Conservation (phyloP, 1,140 invertebrate species). For the Temnothorax nylanderi region DNA sequence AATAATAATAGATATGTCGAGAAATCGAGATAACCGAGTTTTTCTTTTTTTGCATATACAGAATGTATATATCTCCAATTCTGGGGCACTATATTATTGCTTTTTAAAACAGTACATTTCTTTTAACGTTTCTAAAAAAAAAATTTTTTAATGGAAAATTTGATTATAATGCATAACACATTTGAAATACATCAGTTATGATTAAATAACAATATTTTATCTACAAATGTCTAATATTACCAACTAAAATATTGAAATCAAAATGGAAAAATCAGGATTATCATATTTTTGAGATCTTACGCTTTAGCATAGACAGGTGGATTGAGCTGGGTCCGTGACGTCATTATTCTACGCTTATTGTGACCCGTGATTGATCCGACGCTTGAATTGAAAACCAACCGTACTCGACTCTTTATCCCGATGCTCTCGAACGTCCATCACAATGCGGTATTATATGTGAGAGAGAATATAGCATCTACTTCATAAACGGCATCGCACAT, state of each 20-base stretch:
- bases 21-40: neutral
- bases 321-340: neutral
- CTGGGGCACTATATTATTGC: too few species aligned
- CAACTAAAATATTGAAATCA: neutral
- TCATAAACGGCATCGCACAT: neutral
- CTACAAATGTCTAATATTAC: neutral
- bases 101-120: neutral
- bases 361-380: conserved; percentile 22
- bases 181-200: neutral
- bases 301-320: neutral
- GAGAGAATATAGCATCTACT: conserved; percentile 15
- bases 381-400: conserved; percentile 47
- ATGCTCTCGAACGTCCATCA: conserved; percentile 1
- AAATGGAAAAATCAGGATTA: neutral
- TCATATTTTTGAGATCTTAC: neutral
- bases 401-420: conserved; percentile 30
- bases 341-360: conserved; percentile 46
- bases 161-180: neutral
- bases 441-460: neutral
- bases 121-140: neutral
- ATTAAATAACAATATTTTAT: neutral
- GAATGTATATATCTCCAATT: too few species aligned
- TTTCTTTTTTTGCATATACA: too few species aligned
- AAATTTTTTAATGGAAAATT: neutral
- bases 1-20: neutral